phyloP scores from a whole-genome alignment of 2,888 invertebrate species.

The Dysmachus trigonus region DNA sequence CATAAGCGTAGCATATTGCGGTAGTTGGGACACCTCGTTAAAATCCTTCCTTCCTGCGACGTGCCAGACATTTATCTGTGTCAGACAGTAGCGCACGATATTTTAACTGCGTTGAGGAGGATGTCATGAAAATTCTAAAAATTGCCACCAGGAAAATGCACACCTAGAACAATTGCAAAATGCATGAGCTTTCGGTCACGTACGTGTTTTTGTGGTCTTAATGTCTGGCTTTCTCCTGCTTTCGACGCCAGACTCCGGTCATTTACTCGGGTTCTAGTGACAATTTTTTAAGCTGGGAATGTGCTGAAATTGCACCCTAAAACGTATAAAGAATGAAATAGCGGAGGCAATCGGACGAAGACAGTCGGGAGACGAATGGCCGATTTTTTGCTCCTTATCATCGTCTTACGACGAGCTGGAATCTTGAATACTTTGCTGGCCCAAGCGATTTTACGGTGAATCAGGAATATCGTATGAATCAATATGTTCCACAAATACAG shows the following conservation, averaged over 20 bases:
- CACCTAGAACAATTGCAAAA: conserved; percentile 26
- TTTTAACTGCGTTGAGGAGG: conserved; percentile 20
- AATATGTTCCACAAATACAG: too few species aligned
- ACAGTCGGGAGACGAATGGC: neutral
- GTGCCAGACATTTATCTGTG: conserved; percentile 22
- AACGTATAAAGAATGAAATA: neutral
- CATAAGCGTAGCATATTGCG: neutral
- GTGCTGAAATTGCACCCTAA: neutral
- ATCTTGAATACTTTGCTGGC: neutral
- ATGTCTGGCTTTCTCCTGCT: neutral
- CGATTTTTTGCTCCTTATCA: neutral
- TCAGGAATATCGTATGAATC: neutral
- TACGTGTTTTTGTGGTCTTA: conserved; percentile 1
- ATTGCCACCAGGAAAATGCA: conserved; percentile 6
- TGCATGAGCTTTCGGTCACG: conserved; percentile 18
- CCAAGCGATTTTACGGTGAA: neutral
- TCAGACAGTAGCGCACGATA: conserved; percentile 14
- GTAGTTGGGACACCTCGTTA: conserved; percentile 8
- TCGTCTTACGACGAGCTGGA: neutral
- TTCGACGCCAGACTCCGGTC: neutral
- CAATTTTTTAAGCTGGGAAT: neutral
- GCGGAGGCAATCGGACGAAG: neutral
- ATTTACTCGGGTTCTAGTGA: neutral
- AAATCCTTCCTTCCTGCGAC: neutral
- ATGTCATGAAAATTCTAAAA: neutral